A percentile compares a stretch with the other conserved stretches of the same genome.
These are phyloP conservation scores for Chunga burmeisteri DNA, from an alignment of 2,113 vertebrate genomes.

Conservation along the genomic window DNA sequence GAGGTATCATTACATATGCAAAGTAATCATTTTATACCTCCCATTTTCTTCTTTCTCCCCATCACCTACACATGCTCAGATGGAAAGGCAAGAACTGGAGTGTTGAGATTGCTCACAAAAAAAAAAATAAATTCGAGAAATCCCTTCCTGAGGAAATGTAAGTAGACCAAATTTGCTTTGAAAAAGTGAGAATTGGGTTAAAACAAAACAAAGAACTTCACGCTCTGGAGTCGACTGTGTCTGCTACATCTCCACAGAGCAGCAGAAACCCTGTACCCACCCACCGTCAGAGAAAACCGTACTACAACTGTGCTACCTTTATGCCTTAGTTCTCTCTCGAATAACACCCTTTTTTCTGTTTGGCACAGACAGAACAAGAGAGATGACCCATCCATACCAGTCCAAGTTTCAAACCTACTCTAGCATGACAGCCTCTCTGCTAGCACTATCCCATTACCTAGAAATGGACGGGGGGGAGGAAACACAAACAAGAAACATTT, in stretches of 20 bases:
- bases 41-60: neutral
- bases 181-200: neutral
- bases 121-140: neutral
- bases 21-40: neutral
- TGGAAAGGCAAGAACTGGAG: neutral
- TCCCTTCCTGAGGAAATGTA: neutral
- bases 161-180: neutral
- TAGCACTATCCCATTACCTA: neutral
- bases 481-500: neutral
- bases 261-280: neutral
- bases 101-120: neutral
- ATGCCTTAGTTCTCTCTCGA: too few species aligned
- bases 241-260: neutral
- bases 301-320: neutral
- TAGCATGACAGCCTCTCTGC: neutral
- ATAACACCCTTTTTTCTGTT: neutral
- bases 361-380: neutral
- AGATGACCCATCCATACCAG: fast-evolving
- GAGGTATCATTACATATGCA: neutral
- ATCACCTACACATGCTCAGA: neutral
- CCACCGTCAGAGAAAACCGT: neutral
- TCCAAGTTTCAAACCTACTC: neutral
- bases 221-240: neutral
- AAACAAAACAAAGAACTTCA: neutral
- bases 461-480: fast-evolving